phyloP scores from a whole-genome alignment of 1,140 invertebrate genomes.

The Platorchestia sp. region DNA sequence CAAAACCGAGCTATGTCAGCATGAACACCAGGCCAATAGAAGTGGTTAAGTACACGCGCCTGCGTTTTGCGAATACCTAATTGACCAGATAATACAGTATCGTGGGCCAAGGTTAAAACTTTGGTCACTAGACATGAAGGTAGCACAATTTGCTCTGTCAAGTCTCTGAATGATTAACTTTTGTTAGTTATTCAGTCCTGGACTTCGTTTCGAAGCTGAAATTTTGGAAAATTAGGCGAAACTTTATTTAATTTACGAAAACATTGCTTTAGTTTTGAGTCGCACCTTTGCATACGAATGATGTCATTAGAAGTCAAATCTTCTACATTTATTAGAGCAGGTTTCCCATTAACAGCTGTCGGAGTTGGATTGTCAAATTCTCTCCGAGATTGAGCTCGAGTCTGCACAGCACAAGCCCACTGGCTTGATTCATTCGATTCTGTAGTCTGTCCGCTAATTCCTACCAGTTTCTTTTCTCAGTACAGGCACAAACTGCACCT shows the following conservation, averaged over 20 bases:
- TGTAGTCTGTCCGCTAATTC: not conserved
- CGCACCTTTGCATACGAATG: not conserved
- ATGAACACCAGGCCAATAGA: not conserved
- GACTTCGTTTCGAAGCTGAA: not conserved
- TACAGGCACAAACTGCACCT: not conserved
- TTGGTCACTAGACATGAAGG: not conserved
- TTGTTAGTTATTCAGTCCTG: not conserved
- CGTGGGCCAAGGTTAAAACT: not conserved
- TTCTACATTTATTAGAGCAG: not conserved
- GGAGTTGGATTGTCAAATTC: not conserved
- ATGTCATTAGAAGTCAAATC: not conserved
- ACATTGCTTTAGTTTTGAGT: not conserved
- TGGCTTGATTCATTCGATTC: not conserved
- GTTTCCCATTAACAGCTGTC: not conserved
- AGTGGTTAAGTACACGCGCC: not conserved
- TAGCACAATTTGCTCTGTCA: not conserved
- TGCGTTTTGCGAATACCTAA: not conserved
- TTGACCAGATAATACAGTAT: not conserved
- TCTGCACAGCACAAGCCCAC: not conserved
- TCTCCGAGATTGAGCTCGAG: not conserved
- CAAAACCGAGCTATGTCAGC: not conserved
- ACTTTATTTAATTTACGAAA: not conserved
- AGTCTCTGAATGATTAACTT: not conserved
- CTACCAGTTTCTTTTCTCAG: not conserved
- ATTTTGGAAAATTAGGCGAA: not conserved